A percentile compares a stretch with the other conserved stretches of the same genome.
Conservation (phyloP, 2,888 invertebrate genomes). For the Nemotelus pantherinus region DNA sequence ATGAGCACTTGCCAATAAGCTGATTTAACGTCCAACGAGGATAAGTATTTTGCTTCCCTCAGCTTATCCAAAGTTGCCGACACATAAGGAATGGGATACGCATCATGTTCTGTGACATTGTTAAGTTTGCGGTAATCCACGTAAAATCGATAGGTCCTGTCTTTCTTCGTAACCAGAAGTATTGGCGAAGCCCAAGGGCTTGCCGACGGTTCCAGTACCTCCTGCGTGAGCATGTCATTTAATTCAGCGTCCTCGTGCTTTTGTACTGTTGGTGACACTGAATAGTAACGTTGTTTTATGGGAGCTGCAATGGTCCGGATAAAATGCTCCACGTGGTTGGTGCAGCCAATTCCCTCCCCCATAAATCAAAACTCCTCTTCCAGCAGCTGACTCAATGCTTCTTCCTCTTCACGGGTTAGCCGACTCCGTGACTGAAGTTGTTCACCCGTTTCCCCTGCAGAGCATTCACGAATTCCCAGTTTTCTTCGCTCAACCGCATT, state of each 20-base stretch:
- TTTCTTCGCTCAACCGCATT: too few species aligned
- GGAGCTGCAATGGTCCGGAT: neutral
- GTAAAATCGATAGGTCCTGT: slow-evolving; percentile 51
- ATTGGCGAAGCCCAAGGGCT: slow-evolving; percentile 54
- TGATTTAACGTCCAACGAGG: slow-evolving; percentile 53
- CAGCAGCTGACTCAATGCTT: too few species aligned
- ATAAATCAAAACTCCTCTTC: too few species aligned
- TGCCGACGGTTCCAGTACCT: slow-evolving; percentile 53
- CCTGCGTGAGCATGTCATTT: too few species aligned
- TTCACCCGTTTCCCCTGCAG: too few species aligned
- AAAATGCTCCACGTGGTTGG: neutral
- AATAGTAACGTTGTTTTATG: too few species aligned
- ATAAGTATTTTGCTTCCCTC: slow-evolving; percentile 53
- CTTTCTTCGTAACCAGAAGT: slow-evolving; percentile 52
- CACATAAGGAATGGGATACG: slow-evolving; percentile 54
- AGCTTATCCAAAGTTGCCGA: slow-evolving; percentile 53
- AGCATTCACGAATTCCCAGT: too few species aligned
- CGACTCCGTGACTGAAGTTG: too few species aligned
- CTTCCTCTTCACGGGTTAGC: too few species aligned
- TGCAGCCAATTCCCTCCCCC: slow-evolving; percentile 9
- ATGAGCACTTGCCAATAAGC: too few species aligned
- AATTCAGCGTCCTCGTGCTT: neutral
- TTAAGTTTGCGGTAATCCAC: slow-evolving; percentile 54
- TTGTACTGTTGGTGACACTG: neutral
- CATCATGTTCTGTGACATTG: slow-evolving; percentile 51